Evolutionary conservation across 2,797 vertebrate genomes (phyloP).

Genomic region (Anabacerthia variegaticeps): DNA sequence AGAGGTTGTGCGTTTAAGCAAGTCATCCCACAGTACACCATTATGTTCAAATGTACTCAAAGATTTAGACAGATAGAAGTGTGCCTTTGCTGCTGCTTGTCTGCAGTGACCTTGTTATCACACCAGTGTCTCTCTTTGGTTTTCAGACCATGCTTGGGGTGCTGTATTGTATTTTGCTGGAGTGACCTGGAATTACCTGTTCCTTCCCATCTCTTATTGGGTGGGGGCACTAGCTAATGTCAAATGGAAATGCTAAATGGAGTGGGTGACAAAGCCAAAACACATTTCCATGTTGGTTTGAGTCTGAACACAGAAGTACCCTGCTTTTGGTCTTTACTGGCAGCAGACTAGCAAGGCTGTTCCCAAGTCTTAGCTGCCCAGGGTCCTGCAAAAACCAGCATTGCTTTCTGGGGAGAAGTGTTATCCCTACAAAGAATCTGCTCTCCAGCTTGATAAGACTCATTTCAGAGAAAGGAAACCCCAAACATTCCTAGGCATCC

Average conservation of each 20-base stretch:
- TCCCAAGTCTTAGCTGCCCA: not conserved
- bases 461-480: not conserved
- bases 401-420: not conserved
- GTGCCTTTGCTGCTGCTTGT: not conserved
- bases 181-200: not conserved
- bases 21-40: not conserved
- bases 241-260: not conserved
- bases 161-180: not conserved
- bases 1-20: slow-evolving; percentile 1
- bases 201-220: not conserved
- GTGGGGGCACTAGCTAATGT: not conserved
- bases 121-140: not conserved
- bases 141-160: not conserved
- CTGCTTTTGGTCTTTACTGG: not conserved
- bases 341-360: not conserved
- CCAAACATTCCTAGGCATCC: not conserved
- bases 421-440: not conserved
- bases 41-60: not conserved
- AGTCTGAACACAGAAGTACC: not conserved
- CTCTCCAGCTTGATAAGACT: not conserved
- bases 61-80: slow-evolving; percentile 1
- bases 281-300: not conserved
- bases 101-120: not conserved
- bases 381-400: not conserved
- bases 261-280: not conserved